Percentiles rank a stretch among this genome's conserved stretches.
These are phyloP conservation scores for Hypotaenidia okinawae DNA, from an alignment of 2,797 vertebrate genomes.

Conservation along the genomic window DNA sequence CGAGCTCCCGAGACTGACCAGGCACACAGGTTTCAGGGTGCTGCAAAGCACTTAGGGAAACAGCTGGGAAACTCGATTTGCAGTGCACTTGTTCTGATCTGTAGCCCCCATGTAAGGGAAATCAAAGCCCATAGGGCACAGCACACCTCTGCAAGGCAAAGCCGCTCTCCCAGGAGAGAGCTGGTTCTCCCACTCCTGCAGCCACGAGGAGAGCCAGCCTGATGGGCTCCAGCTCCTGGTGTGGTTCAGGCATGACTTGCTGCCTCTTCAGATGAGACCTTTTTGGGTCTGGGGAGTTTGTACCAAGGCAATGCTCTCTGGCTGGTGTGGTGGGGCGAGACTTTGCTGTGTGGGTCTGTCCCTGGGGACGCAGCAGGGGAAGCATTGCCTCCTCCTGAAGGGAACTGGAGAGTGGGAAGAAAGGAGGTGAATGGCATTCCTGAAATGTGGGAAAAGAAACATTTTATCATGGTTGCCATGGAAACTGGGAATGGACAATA, in stretches of 20 bases:
- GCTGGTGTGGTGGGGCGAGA: neutral
- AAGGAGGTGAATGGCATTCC: slow-evolving; percentile 40
- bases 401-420: neutral
- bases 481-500: slow-evolving; percentile 64
- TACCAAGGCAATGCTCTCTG: neutral
- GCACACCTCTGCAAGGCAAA: neutral
- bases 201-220: neutral
- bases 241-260: neutral
- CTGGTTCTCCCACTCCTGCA: neutral
- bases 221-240: neutral
- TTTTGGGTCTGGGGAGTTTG: neutral
- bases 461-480: slow-evolving; percentile 24
- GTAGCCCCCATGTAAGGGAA: neutral
- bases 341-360: neutral
- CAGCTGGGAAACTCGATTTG: neutral
- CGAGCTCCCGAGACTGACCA: accelerated
- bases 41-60: neutral
- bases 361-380: neutral
- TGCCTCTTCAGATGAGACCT: neutral
- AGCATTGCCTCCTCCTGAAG: neutral
- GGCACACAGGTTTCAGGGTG: neutral
- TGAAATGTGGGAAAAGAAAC: slow-evolving; percentile 20
- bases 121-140: neutral
- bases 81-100: neutral
- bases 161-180: neutral